Evolutionary conservation across 1,140 invertebrate genomes (phyloP).

Genomic region (Aphaenogaster ashmeadi): DNA sequence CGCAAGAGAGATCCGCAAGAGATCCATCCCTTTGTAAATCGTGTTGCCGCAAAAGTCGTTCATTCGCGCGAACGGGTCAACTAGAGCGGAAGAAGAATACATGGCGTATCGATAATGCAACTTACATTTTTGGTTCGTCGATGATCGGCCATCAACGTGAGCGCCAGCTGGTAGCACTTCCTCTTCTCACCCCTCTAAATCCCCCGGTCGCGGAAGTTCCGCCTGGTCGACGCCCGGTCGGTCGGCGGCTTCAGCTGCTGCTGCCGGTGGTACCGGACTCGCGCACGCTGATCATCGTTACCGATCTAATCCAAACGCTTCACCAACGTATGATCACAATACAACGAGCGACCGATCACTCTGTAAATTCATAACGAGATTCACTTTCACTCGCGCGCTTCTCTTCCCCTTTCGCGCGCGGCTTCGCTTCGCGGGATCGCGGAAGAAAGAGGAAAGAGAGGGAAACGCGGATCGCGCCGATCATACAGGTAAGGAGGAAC

Average conservation of each 20-base stretch:
- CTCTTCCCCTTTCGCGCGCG: constrained; percentile 64
- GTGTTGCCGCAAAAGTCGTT: background rate
- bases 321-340: constrained; percentile 55
- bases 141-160: constrained; percentile 86
- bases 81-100: background rate
- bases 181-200: constrained; percentile 27
- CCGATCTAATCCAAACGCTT: constrained; percentile 55
- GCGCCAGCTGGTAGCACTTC: constrained; percentile 77
- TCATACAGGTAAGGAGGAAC: constrained; percentile 4
- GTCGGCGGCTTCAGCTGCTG: constrained; percentile 65
- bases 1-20: background rate
- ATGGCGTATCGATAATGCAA: constrained; percentile 27
- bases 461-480: background rate
- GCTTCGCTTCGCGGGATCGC: constrained; percentile 29
- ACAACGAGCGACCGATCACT: constrained; percentile 33
- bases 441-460: background rate
- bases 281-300: constrained; percentile 67
- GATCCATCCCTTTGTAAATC: background rate
- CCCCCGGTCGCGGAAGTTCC: constrained; percentile 56
- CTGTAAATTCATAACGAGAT: constrained; percentile 66
- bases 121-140: constrained; percentile 87
- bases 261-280: constrained; percentile 1
- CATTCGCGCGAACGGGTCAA: background rate
- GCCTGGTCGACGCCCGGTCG: constrained; percentile 61
- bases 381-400: constrained; percentile 74